Evolutionary conservation across 2,797 vertebrate genomes (phyloP).

Genomic region (Limosa lapponica): DNA sequence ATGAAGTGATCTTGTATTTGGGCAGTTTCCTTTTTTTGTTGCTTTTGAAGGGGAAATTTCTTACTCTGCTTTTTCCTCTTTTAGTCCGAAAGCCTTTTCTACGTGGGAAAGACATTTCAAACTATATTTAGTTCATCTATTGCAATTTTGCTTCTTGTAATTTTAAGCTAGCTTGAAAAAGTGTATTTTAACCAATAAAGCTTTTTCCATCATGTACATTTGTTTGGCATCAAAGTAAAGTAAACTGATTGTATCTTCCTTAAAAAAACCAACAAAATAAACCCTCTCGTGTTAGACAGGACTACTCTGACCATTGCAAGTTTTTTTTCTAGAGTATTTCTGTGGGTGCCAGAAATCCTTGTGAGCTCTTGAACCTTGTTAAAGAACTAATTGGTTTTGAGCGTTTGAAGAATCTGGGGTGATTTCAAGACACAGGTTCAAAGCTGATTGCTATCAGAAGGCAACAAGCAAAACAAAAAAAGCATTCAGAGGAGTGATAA

Average conservation of each 20-base stretch:
- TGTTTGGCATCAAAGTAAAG: neutral
- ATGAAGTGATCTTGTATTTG: neutral
- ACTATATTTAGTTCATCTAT: neutral
- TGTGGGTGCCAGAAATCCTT: neutral
- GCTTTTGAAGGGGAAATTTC: neutral
- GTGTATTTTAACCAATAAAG: neutral
- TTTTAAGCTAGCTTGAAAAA: neutral
- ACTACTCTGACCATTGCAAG: neutral
- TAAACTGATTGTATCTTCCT: neutral
- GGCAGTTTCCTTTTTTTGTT: neutral
- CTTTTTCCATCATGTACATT: neutral
- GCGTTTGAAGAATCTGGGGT: neutral
- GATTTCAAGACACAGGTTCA: neutral
- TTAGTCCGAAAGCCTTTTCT: neutral
- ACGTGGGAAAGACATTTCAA: neutral
- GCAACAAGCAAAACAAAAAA: neutral
- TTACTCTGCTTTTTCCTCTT: neutral
- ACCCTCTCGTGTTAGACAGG: neutral
- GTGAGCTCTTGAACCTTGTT: neutral
- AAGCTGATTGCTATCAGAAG: neutral
- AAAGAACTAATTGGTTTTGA: neutral
- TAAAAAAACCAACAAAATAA: neutral
- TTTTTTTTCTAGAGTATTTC: neutral
- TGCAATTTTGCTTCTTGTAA: neutral
- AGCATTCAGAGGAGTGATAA: neutral